A percentile compares a stretch with the other conserved stretches of the same genome.
phyloP scores from a whole-genome alignment of 2,113 vertebrate genomes.

The Indicator maculatus region DNA sequence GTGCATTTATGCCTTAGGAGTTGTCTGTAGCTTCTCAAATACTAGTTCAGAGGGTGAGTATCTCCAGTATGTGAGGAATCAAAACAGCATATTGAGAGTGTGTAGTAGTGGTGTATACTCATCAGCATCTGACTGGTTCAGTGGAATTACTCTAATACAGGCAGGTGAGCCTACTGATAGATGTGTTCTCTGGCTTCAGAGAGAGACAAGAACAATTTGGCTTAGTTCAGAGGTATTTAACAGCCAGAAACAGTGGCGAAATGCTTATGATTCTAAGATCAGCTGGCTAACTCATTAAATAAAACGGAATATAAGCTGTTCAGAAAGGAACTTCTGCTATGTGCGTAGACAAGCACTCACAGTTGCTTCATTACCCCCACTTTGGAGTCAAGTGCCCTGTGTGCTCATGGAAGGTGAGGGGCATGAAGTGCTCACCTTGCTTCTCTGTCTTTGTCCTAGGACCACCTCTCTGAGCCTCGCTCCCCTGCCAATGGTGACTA shows the following conservation, averaged over 20 bases:
- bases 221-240: not conserved
- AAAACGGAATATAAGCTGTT: not conserved
- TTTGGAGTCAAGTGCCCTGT: not conserved
- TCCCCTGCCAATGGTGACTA: conserved; percentile 95
- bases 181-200: not conserved
- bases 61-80: not conserved
- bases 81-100: not conserved
- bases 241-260: not conserved
- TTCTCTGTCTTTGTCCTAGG: conserved; percentile 76
- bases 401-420: accelerated
- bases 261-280: not conserved
- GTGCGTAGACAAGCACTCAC: not conserved
- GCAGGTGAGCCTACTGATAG: not conserved
- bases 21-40: not conserved
- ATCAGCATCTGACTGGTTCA: not conserved
- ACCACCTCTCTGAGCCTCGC: conserved; percentile 87
- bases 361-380: not conserved
- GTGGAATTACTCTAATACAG: not conserved
- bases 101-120: not conserved
- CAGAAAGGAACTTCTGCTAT: not conserved
- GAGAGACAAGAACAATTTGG: not conserved
- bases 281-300: not conserved
- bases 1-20: not conserved
- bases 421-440: not conserved
- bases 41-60: not conserved